These are phyloP conservation scores for Euspilapteryx auroguttella DNA, from an alignment of 2,888 invertebrate species.

Conservation along the genomic window DNA sequence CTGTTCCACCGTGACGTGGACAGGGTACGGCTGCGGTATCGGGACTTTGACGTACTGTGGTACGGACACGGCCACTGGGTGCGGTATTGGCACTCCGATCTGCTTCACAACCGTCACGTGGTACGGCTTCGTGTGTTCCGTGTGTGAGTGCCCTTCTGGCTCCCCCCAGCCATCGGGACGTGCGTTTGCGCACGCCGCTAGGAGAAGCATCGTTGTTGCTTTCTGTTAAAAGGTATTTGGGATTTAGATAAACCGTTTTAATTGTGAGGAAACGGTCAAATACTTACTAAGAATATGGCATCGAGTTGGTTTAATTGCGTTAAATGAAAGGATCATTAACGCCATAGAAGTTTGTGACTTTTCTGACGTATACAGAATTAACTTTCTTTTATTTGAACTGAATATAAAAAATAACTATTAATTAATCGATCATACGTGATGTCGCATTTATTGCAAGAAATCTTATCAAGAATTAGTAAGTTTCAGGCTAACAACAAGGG, in stretches of 20 bases:
- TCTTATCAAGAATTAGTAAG: no score
- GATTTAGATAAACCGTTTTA: neutral
- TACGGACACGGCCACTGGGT: slow-evolving; percentile 71
- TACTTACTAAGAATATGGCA: neutral
- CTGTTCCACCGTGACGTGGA: slow-evolving; percentile 71
- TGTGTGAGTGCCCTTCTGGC: slow-evolving; percentile 63
- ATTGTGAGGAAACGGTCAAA: neutral
- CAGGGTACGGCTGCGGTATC: slow-evolving; percentile 75
- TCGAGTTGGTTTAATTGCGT: neutral
- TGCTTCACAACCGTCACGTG: slow-evolving; percentile 73
- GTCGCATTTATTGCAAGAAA: no score
- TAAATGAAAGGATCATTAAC: no score
- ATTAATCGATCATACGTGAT: no score
- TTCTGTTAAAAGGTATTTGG: slow-evolving; percentile 20
- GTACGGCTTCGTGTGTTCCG: slow-evolving; percentile 70
- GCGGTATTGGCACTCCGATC: slow-evolving; percentile 73
- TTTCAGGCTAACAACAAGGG: no score
- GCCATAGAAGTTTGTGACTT: no score
- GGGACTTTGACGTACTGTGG: slow-evolving; percentile 71
- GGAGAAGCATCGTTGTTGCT: slow-evolving; percentile 38
- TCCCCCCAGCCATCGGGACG: slow-evolving; percentile 47
- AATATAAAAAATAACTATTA: no score
- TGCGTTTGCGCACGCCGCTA: slow-evolving; percentile 23
- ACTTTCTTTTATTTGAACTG: no score
- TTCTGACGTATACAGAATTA: no score